These are phyloP conservation scores for Drosophila fungiperda DNA, from an alignment of 2,888 invertebrate species.

Conservation along the genomic window DNA sequence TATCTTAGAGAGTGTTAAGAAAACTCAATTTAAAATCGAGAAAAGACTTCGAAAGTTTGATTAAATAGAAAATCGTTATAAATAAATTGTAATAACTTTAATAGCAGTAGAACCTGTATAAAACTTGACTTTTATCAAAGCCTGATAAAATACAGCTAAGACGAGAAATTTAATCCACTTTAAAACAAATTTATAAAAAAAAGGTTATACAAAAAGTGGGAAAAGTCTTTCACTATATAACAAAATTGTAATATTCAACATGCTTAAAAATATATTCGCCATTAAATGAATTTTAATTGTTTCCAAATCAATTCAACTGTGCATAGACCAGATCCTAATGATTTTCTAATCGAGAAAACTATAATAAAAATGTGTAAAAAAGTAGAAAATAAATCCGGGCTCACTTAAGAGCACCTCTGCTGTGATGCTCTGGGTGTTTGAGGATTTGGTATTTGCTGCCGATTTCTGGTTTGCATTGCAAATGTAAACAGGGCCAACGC, in stretches of 20 bases:
- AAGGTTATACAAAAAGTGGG: background rate
- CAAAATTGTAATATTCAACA: background rate
- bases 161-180: background rate
- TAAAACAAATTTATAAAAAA: background rate
- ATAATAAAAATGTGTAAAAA: background rate
- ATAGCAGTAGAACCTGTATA: background rate
- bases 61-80: background rate
- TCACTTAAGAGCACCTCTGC: slow-evolving; percentile 20
- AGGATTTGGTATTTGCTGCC: slow-evolving; percentile 51
- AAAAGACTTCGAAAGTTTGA: background rate
- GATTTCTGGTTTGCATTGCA: slow-evolving; percentile 58
- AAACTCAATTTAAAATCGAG: background rate
- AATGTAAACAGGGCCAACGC: slow-evolving; percentile 53
- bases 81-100: background rate
- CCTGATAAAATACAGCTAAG: background rate
- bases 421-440: slow-evolving; percentile 17
- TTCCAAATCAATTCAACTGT: background rate
- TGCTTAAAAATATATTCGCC: background rate
- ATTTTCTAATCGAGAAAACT: background rate
- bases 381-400: slow-evolving; percentile 44
- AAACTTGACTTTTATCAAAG: background rate
- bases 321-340: background rate
- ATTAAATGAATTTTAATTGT: background rate
- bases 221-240: too few species aligned
- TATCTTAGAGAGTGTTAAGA: background rate